Evolutionary conservation across 1,140 invertebrate species (phyloP).

Genomic region (Anadara kagoshimensis): DNA sequence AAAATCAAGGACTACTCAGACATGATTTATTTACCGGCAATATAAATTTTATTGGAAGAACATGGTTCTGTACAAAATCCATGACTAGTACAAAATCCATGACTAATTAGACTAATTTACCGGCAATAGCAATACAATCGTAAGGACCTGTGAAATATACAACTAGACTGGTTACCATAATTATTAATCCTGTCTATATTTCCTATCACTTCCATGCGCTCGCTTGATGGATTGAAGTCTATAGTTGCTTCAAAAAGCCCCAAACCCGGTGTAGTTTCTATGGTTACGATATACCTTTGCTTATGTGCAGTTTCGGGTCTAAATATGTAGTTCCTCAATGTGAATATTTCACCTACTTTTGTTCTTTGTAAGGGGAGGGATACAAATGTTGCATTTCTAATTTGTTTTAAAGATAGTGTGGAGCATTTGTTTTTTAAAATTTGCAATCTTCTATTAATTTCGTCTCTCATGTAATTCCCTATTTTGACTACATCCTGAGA

Average conservation of each 20-base stretch:
- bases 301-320: neutral
- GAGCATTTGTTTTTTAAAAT: neutral
- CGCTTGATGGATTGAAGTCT: neutral
- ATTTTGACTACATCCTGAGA: neutral
- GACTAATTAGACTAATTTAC: too few species aligned
- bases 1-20: too few species aligned
- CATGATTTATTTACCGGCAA: too few species aligned
- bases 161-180: slow-evolving; percentile 34
- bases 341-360: slow-evolving; percentile 1
- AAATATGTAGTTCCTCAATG: slow-evolving; percentile 2
- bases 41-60: too few species aligned
- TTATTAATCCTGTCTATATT: slow-evolving; percentile 27
- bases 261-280: slow-evolving; percentile 2
- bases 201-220: slow-evolving; percentile 15
- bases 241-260: slow-evolving; percentile 6
- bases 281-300: neutral
- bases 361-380: neutral
- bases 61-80: too few species aligned
- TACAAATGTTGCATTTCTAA: neutral
- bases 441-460: neutral
- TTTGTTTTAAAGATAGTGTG: neutral
- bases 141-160: too few species aligned
- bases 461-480: neutral
- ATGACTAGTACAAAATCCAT: too few species aligned
- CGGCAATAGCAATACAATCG: too few species aligned